Evolutionary conservation across 2,888 invertebrate genomes (phyloP), one percentile per base, ranked within the genome.

Genomic region (Athalia circularis): DNA sequence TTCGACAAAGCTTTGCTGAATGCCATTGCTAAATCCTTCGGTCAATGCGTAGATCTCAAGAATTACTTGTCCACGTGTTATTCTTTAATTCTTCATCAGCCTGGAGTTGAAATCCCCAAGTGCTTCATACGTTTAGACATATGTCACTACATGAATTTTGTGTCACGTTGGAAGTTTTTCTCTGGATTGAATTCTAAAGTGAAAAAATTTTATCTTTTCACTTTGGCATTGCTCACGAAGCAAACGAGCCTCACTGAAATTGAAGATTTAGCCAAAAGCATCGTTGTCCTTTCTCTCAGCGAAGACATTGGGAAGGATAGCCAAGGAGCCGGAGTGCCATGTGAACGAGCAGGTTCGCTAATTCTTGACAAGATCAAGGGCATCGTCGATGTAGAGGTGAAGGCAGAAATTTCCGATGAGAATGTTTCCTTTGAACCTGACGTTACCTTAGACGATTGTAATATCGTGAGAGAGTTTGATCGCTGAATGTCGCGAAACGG

Each of bases 241-340:
- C 65, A 43, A 65, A 65, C 65, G 65, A 45, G 65, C 47, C 47
- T 65, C 65, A 65, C n/a, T 47, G 65, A 65, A 65, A 11, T 65
- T 65, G 65, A 65, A 65, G 65, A 65, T 65, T 65, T 65, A n/a
- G 47, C 65, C 45, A 65, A 65, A 65, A 8, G 65, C 65, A 43
- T 65, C 65, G 65, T 65, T 65, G n/a, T 65, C 47, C 65, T 65
- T 47, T 65, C 65, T 65, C 65, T 65, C n/a, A 65, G 65, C 65
- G 47, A 65, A 47, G 45, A 65, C 11, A 13, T 65, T 65, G 47
- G 48, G 47, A 65, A 65, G 65, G 65, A 65, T 65, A 65, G 65
- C 47, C 47, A 65, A 47, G 65, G 65, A 47, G 45, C 45, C 43
- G 65, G 43, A 65, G 47, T 65, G 65, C 65, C 65, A 47, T 65